These are phyloP conservation scores for Oreochromis niloticus DNA, from an alignment of 2,113 vertebrate species.

Conservation along the genomic window DNA sequence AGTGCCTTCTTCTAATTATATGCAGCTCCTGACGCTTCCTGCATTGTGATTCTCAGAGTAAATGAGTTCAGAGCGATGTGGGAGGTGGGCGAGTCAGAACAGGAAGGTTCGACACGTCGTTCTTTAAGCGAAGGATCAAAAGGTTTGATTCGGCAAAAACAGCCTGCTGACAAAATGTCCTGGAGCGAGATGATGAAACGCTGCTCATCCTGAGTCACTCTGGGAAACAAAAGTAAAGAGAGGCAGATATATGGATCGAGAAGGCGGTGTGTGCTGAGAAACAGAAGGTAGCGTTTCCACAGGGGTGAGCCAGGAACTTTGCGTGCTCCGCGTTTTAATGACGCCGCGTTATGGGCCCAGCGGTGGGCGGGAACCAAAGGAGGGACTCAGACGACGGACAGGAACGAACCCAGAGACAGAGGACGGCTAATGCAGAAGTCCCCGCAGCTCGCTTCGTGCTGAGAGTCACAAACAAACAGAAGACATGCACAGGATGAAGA, in stretches of 20 bases:
- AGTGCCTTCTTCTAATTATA: background rate
- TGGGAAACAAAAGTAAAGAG: background rate
- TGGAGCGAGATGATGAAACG: background rate
- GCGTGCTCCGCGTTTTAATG: background rate
- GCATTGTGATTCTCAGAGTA: background rate
- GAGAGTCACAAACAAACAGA: background rate
- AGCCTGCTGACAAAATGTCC: background rate
- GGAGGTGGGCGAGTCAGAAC: background rate
- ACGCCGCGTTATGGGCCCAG: rapidly evolving
- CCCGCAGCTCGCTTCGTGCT: background rate
- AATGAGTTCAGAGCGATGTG: background rate
- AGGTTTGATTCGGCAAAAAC: background rate
- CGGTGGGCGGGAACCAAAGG: background rate
- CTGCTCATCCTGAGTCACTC: background rate
- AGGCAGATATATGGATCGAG: background rate
- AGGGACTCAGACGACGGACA: background rate
- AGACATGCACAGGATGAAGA: background rate
- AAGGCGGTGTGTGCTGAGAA: background rate
- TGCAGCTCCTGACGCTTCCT: background rate
- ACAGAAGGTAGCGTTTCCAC: background rate
- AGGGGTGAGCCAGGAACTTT: background rate
- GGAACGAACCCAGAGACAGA: background rate
- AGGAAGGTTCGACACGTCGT: background rate
- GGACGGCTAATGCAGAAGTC: background rate
- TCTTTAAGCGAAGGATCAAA: background rate